Percentiles rank a stretch among this genome's conserved stretches.
These are phyloP conservation scores for Drosophila putrida DNA, from an alignment of 2,888 invertebrate genomes.

Conservation along the genomic window DNA sequence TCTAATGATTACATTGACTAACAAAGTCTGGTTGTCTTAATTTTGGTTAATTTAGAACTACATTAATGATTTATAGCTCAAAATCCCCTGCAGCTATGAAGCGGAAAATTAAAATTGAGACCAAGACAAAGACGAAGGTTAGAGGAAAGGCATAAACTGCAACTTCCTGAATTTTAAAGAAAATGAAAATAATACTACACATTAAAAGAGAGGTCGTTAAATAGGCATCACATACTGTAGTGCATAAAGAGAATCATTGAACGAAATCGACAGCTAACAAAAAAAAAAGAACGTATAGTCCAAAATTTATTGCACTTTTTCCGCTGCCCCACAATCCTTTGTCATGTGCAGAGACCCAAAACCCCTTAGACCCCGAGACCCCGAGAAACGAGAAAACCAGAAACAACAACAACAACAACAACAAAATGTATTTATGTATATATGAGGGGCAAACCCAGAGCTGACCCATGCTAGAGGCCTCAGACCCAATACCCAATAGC, in stretches of 20 bases:
- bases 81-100: constrained; percentile 11
- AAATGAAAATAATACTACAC: constrained; percentile 33
- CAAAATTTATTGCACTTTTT: constrained; percentile 77
- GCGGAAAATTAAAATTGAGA: constrained; percentile 54
- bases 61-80: constrained; percentile 4
- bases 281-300: constrained; percentile 44
- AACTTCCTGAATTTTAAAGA: constrained; percentile 66
- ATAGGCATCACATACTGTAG: constrained; percentile 27
- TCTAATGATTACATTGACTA: background rate
- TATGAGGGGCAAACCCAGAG: constrained; percentile 20
- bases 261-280: constrained; percentile 65
- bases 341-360: constrained; percentile 52
- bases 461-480: constrained; percentile 53
- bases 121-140: constrained; percentile 14
- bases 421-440: background rate
- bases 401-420: background rate
- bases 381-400: constrained; percentile 14
- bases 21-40: too few species aligned
- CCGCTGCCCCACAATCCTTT: constrained; percentile 72
- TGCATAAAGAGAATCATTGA: constrained; percentile 65
- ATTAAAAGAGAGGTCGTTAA: constrained; percentile 69
- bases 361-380: constrained; percentile 27
- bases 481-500: constrained; percentile 33
- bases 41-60: background rate
- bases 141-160: constrained; percentile 48